These are phyloP conservation scores for Drosophila novamexicana DNA, from an alignment of 1,140 invertebrate genomes.

Conservation along the genomic window DNA sequence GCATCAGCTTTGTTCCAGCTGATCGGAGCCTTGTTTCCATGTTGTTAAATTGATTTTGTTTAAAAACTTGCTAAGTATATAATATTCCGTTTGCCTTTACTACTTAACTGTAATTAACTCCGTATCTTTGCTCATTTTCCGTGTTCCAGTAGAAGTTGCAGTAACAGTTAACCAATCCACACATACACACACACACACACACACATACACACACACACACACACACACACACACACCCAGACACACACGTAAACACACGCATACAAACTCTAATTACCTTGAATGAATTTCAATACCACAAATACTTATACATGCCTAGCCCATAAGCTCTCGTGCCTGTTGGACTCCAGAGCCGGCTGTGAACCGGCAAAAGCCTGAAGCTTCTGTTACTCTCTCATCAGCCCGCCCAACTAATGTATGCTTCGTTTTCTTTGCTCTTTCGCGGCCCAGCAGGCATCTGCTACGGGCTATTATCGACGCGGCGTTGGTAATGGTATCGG, in stretches of 20 bases:
- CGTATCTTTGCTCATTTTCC: conserved; percentile 33
- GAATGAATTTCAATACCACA: conserved; percentile 48
- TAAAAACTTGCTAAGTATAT: conserved; percentile 42
- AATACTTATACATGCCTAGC: conserved; percentile 39
- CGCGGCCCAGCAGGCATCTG: conserved; percentile 51
- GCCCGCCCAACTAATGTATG: conserved; percentile 9
- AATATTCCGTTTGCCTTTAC: conserved; percentile 29
- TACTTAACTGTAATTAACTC: conserved; percentile 31
- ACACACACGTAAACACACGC: conserved; percentile 18
- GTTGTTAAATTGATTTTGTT: conserved; percentile 63
- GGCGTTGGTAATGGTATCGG: conserved; percentile 85
- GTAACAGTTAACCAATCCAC: conserved; percentile 55
- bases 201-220: conserved; percentile 32
- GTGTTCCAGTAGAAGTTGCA: conserved; percentile 74
- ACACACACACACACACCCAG: conserved; percentile 18
- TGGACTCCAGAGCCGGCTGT: too few species aligned
- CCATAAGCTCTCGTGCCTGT: too few species aligned
- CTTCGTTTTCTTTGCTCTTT: conserved; percentile 13
- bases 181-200: conserved; percentile 2
- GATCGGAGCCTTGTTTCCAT: conserved; percentile 34
- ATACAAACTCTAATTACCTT: conserved; percentile 35
- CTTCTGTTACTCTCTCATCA: neutral
- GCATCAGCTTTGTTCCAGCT: conserved; percentile 25
- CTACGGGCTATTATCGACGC: conserved; percentile 75
- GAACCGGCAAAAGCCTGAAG: too few species aligned